These are phyloP conservation scores for Lutjanus campechanus DNA, from an alignment of 2,797 vertebrate genomes.

Conservation along the genomic window DNA sequence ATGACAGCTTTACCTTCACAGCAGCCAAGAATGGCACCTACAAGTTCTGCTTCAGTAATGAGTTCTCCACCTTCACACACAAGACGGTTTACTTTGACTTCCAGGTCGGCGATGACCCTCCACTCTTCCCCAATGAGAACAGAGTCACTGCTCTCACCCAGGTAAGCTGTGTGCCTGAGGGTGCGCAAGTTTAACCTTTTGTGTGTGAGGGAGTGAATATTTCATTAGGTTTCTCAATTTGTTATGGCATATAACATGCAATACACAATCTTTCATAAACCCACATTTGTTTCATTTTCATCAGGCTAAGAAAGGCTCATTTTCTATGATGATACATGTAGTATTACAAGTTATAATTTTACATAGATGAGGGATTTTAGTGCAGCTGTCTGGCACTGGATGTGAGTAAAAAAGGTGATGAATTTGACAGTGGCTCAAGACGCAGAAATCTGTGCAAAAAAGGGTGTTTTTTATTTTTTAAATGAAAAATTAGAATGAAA, in stretches of 20 bases:
- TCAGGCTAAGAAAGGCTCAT: neutral
- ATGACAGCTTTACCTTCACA: constrained; percentile 98
- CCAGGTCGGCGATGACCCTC: constrained; percentile 98
- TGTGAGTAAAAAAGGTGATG: too few species aligned
- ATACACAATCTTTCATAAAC: neutral
- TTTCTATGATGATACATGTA: neutral
- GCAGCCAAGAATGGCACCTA: constrained; percentile 94
- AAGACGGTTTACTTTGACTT: constrained; percentile 99
- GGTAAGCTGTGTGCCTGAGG: constrained; percentile 78
- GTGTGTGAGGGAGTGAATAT: neutral
- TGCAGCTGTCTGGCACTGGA: too few species aligned
- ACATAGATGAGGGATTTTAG: too few species aligned
- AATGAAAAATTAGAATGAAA: too few species aligned
- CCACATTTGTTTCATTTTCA: neutral
- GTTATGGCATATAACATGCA: too few species aligned
- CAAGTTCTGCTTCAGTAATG: constrained; percentile 99
- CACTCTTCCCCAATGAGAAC: constrained; percentile 97
- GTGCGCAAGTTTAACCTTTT: neutral
- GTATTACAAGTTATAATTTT: too few species aligned
- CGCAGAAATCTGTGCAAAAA: too few species aligned
- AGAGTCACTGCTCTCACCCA: constrained; percentile 97
- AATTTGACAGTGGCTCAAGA: too few species aligned
- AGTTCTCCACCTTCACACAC: constrained; percentile 99
- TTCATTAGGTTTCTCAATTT: neutral
- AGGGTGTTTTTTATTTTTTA: too few species aligned